phyloP scores from a whole-genome alignment of 2,888 invertebrate genomes.

The Hyles lineata region DNA sequence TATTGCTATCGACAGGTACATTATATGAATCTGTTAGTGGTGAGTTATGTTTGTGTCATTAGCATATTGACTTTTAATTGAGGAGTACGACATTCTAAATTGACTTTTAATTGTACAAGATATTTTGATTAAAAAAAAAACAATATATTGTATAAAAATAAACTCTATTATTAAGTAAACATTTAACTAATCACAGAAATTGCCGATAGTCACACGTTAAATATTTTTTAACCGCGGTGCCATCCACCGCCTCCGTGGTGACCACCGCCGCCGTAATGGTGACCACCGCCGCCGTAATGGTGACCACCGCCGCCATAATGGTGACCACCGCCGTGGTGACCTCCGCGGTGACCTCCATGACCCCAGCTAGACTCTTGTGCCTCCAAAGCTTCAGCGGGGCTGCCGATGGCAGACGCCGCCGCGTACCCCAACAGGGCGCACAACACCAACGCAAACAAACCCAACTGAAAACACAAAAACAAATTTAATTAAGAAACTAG shows the following conservation, averaged over 20 bases:
- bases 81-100: no score
- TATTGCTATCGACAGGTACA: no score
- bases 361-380: conserved; percentile 2
- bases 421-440: conserved; percentile 36
- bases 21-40: no score
- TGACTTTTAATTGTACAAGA: no score
- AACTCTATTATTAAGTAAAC: neutral
- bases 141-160: neutral
- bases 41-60: no score
- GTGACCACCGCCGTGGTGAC: conserved; percentile 20
- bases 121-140: neutral
- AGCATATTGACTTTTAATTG: no score
- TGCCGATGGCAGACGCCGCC: neutral
- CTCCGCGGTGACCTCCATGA: conserved; percentile 5
- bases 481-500: neutral
- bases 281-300: conserved; percentile 17
- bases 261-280: neutral
- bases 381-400: neutral
- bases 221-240: neutral
- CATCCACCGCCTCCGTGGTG: conserved; percentile 1
- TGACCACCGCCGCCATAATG: conserved; percentile 9
- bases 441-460: conserved; percentile 40
- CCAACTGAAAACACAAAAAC: conserved; percentile 41
- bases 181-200: neutral
- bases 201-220: no score